A percentile compares a stretch with the other conserved stretches of the same genome.
Evolutionary conservation across 2,113 vertebrate species (phyloP).

Genomic region (Grallaria varia): DNA sequence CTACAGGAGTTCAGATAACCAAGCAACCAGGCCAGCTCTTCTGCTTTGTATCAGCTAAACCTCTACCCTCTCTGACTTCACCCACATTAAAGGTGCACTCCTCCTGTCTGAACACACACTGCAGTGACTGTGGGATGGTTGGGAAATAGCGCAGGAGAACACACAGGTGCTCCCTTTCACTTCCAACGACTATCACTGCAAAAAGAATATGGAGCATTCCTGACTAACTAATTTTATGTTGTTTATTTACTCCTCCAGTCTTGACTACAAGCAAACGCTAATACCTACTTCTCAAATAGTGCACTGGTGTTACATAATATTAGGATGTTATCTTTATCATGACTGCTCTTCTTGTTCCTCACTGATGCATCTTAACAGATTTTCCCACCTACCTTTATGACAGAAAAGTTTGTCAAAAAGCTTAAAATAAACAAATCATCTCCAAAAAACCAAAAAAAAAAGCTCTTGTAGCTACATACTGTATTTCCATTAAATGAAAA

Average conservation of each 20-base stretch:
- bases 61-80: not conserved
- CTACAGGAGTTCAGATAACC: not conserved
- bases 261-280: not conserved
- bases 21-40: not conserved
- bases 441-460: not conserved
- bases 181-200: not conserved
- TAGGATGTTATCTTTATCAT: not conserved
- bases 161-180: not conserved
- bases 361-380: not conserved
- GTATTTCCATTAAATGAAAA: not conserved
- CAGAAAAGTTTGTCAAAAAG: not conserved
- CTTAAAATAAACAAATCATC: not conserved
- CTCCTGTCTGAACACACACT: fast-evolving
- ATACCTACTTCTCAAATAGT: not conserved
- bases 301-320: not conserved
- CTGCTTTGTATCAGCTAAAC: not conserved
- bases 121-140: not conserved
- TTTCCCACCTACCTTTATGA: not conserved
- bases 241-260: not conserved
- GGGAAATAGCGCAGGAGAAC: not conserved
- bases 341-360: not conserved
- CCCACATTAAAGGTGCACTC: not conserved
- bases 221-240: not conserved
- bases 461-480: not conserved
- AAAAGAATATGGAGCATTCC: not conserved